These are phyloP conservation scores for Troilus luridus DNA, from an alignment of 2,888 invertebrate species.

Conservation along the genomic window DNA sequence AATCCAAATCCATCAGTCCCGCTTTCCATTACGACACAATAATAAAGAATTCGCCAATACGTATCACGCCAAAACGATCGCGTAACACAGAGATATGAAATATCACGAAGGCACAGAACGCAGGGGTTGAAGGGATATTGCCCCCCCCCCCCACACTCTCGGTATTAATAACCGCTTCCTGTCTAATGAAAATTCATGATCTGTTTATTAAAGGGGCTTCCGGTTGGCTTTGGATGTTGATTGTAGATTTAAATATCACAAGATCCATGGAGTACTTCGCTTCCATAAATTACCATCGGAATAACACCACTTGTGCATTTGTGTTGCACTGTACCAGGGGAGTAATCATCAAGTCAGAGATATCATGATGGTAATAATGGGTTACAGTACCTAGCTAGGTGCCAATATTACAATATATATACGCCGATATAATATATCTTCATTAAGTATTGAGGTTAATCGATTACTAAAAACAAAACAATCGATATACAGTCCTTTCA, in stretches of 20 bases:
- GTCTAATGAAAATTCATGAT: conserved; percentile 42
- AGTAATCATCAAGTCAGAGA: neutral
- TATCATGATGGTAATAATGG: no score
- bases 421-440: no score
- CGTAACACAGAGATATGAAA: neutral
- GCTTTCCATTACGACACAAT: neutral
- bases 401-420: no score
- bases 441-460: no score
- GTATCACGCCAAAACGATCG: neutral
- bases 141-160: neutral
- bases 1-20: neutral
- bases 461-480: no score
- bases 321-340: neutral
- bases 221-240: neutral
- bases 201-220: conserved; percentile 34
- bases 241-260: conserved; percentile 22
- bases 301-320: neutral
- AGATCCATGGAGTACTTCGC: neutral
- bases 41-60: neutral
- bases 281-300: neutral
- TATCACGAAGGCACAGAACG: neutral
- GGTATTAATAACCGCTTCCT: conserved; percentile 21
- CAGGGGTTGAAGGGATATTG: neutral
- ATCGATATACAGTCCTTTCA: no score
- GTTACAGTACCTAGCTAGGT: no score